A percentile compares a stretch with the other conserved stretches of the same genome.
Conservation (phyloP, 2,113 vertebrate genomes). For the pig (Sus scrofa) region DNA sequence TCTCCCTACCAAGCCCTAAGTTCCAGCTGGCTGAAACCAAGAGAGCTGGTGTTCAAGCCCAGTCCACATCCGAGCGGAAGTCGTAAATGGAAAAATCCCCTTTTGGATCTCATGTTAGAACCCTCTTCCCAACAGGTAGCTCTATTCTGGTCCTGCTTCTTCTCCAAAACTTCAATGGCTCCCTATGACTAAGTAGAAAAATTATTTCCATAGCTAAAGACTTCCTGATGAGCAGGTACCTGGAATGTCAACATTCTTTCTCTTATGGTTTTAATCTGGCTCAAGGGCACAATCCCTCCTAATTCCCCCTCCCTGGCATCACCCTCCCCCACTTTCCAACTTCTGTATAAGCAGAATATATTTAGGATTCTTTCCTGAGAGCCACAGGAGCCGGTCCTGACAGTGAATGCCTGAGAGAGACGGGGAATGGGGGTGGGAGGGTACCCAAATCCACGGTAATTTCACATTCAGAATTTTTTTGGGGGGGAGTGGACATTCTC, state of each 20-base stretch:
- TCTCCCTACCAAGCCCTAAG: neutral
- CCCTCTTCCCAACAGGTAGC: neutral
- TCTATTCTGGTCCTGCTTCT: neutral
- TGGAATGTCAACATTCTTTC: slow-evolving; percentile 1
- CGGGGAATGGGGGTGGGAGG: fast-evolving
- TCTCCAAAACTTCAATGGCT: neutral
- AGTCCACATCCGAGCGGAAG: neutral
- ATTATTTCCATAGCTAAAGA: neutral
- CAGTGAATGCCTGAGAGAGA: neutral
- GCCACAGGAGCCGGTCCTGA: neutral
- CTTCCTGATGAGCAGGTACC: neutral
- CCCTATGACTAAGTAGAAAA: neutral
- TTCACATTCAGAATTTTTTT: neutral
- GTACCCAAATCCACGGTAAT: neutral
- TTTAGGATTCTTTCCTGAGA: slow-evolving; percentile 13
- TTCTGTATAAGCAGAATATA: neutral
- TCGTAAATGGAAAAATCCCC: neutral
- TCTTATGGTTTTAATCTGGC: neutral
- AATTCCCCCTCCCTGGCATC: neutral
- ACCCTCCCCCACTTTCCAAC: neutral
- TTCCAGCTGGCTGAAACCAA: neutral
- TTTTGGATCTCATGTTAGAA: neutral
- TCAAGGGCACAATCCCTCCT: neutral
- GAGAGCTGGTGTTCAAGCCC: neutral
- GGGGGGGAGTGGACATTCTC: neutral